Conservation (phyloP, 2,888 invertebrate genomes). For the Uloborus plumipes region DNA sequence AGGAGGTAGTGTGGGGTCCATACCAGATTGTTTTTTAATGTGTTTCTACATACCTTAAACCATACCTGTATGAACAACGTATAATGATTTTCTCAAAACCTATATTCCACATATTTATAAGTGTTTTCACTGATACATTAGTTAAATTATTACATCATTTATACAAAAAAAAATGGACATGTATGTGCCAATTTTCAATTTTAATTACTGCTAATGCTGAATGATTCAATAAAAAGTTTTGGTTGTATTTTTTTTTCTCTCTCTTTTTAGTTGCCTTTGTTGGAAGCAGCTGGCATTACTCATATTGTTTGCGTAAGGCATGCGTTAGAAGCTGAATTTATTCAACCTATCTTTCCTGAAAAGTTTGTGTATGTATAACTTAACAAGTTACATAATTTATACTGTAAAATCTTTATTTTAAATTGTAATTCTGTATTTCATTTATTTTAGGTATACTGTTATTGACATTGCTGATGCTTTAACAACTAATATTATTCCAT, state of each 20-base stretch:
- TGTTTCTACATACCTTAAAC: too few relatives aligned
- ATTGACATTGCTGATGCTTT: slow-evolving; percentile 22
- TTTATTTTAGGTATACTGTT: slow-evolving; percentile 10
- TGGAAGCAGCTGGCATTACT: slow-evolving; percentile 76
- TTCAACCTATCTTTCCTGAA: slow-evolving; percentile 63
- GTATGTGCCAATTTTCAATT: too few relatives aligned
- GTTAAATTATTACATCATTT: too few relatives aligned
- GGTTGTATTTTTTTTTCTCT: neutral
- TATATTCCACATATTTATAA: too few relatives aligned
- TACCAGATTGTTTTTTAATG: too few relatives aligned
- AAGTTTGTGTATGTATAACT: slow-evolving; percentile 47
- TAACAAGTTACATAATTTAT: neutral
- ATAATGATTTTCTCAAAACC: too few relatives aligned
- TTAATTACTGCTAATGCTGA: neutral
- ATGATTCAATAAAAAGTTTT: neutral
- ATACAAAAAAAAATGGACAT: too few relatives aligned
- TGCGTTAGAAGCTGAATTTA: slow-evolving; percentile 77
- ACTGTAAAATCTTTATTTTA: neutral
- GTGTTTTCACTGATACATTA: too few relatives aligned
- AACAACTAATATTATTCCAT: slow-evolving; percentile 20
- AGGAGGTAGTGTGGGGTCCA: too few relatives aligned
- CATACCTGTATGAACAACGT: too few relatives aligned
- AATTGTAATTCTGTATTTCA: neutral
- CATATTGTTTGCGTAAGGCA: slow-evolving; percentile 80
- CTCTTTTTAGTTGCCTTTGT: slow-evolving; percentile 29